phyloP scores from a whole-genome alignment of 2,797 vertebrate genomes.

The Lindbergichthys nudifrons region DNA sequence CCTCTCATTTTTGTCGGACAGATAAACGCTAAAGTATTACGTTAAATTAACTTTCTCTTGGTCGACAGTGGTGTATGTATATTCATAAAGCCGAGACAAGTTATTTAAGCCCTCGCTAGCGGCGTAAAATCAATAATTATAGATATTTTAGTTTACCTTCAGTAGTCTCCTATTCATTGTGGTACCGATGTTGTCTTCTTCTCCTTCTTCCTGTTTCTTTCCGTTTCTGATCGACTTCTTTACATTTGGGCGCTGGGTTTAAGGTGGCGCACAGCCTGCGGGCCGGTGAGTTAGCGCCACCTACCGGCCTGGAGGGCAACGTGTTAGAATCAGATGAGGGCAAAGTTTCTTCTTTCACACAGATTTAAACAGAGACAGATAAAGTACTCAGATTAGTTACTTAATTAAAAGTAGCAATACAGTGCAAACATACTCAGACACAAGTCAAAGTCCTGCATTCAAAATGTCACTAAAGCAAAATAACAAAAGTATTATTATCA shows the following conservation, averaged over 20 bases:
- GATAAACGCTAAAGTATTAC: neutral
- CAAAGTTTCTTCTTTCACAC: neutral
- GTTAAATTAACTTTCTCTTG: neutral
- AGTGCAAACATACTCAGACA: too few species aligned
- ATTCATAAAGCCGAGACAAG: neutral
- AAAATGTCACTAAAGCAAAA: too few species aligned
- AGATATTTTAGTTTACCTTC: conserved; percentile 52
- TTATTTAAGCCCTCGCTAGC: neutral
- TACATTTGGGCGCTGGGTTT: neutral
- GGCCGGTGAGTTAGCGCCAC: neutral
- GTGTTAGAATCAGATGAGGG: neutral
- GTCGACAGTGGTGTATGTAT: neutral
- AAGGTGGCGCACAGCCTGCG: neutral
- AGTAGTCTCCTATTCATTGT: conserved; percentile 71
- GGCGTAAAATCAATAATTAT: accelerated
- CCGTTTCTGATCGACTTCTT: conserved; percentile 42
- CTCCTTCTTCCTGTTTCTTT: conserved; percentile 70
- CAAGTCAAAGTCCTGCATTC: too few species aligned
- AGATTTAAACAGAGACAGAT: neutral
- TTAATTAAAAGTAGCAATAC: too few species aligned
- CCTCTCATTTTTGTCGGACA: conserved; percentile 49
- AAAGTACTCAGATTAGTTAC: too few species aligned
- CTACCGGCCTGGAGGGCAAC: neutral
- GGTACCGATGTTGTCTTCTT: conserved; percentile 34
- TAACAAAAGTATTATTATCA: too few species aligned